Base-by-base conservation (phyloP, 1,140 invertebrate genomes). In the Trachymyrmex cornetzi region DNA sequence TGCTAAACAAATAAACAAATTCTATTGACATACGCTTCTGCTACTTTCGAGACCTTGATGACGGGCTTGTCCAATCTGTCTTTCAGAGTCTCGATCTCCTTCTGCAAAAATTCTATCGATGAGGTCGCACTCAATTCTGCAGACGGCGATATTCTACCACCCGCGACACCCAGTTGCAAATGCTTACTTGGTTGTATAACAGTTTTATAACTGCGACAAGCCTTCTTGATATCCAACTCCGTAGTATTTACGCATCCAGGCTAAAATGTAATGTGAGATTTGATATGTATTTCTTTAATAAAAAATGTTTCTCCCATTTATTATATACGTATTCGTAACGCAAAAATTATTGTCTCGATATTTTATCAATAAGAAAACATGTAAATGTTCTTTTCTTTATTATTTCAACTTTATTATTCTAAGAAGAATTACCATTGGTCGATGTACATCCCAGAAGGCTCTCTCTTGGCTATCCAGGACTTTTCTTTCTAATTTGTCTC, bases 161-260 rank as follows among this genome's bases (percentile, higher is more conserved):
- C 96, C 50, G 95, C 94, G 64, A 94, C 88, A 74, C 94, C 95
- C 66, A 96, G 91, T 88, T 95, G 95, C 84, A 95, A 92, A 92
- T 96, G 95, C 93, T 96, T 96, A 72, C 94, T 94, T 34, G 94
- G 95, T 61, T 96, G 96, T 59, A 96, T 94, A 74, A 95, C 95
- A 14, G 97, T 97, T 92, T 97, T 97, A 91, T 98, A 98, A 93
- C 97, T 98, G 82, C 99, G 96, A 94, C 98, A 99, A 44, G 99
- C 97, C 95, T 99, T 99, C 94, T 99, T 99, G 53, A 99, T 99
- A 95, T 99, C 99, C 93, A 99, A 96, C 95, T 99, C 99, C 1
- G 99, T 99, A 11, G 99, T 99, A 95, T 99, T 99, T 4, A 99
- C 99, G 95, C 98, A 99, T 30, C 99, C 99, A 55, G 99, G 99